phyloP scores from a whole-genome alignment of 1,140 invertebrate genomes.

The Drosophila subpulchrella region DNA sequence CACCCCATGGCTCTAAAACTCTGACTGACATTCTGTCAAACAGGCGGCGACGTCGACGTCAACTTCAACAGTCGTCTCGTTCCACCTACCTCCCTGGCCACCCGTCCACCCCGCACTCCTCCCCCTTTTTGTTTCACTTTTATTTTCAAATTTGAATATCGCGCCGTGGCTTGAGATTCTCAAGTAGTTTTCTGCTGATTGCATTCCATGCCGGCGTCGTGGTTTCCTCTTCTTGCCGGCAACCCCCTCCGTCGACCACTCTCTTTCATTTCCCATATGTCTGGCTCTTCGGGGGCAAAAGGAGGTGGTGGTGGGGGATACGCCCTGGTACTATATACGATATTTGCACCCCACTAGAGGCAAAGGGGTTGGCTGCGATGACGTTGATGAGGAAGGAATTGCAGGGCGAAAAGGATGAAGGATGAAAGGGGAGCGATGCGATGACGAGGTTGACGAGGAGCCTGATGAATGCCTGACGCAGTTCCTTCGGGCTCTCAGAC shows the following conservation, averaged over 20 bases:
- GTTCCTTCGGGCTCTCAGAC: conserved; percentile 30
- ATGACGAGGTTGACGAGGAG: conserved; percentile 29
- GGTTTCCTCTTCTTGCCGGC: conserved; percentile 9
- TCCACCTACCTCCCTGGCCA: not conserved
- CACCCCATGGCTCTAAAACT: conserved; percentile 28
- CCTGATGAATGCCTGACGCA: conserved; percentile 42
- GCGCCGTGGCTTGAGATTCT: conserved; percentile 59
- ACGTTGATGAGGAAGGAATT: conserved; percentile 31
- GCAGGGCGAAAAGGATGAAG: conserved; percentile 1
- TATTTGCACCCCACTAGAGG: conserved; percentile 40
- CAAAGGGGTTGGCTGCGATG: conserved; percentile 40
- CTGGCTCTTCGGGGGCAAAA: conserved; percentile 14
- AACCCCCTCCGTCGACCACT: conserved; percentile 8
- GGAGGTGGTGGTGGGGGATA: not conserved
- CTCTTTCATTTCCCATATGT: conserved; percentile 75
- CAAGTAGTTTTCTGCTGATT: conserved; percentile 80
- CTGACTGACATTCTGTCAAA: conserved; percentile 80
- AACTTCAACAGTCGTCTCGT: conserved; percentile 44
- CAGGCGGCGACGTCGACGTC: conserved; percentile 67
- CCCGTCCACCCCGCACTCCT: not conserved
- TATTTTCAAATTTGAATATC: conserved; percentile 78
- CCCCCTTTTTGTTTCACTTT: conserved; percentile 62
- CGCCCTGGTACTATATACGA: conserved; percentile 10
- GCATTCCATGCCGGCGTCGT: conserved; percentile 67
- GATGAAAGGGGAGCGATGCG: not conserved